phyloP scores from a whole-genome alignment of 2,113 vertebrate genomes.

The Anolis carolinensis region DNA sequence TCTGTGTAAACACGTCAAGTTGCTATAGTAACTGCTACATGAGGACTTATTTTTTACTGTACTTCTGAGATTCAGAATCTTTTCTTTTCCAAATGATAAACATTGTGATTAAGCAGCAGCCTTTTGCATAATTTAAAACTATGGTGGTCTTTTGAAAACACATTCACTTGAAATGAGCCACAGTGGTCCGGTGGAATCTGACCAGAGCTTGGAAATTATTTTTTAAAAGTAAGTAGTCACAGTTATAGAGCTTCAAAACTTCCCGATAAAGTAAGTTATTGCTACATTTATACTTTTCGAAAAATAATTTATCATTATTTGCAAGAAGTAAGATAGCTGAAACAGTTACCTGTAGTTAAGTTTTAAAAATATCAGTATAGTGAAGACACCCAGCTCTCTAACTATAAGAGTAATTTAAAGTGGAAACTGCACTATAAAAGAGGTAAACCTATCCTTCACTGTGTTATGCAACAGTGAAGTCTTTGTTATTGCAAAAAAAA shows the following conservation, averaged over 20 bases:
- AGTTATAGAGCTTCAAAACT: neutral
- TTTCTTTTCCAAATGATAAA: slow-evolving; percentile 32
- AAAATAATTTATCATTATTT: neutral
- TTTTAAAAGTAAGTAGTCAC: neutral
- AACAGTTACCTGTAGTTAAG: too few relatives aligned
- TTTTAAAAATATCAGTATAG: too few relatives aligned
- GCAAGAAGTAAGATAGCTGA: too few relatives aligned
- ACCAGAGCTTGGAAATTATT: neutral
- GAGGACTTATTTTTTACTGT: slow-evolving; percentile 55
- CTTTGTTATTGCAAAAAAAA: too few relatives aligned
- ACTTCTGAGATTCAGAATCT: slow-evolving; percentile 46
- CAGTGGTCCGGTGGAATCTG: neutral
- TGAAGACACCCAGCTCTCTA: too few relatives aligned
- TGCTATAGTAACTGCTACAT: slow-evolving; percentile 61
- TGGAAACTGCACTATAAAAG: too few relatives aligned
- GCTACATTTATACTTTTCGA: neutral
- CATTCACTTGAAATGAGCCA: neutral
- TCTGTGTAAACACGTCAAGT: slow-evolving; percentile 59
- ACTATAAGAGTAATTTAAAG: too few relatives aligned
- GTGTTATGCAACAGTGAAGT: too few relatives aligned
- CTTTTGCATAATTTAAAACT: slow-evolving; percentile 43
- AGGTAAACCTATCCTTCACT: too few relatives aligned
- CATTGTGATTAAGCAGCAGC: slow-evolving; percentile 20
- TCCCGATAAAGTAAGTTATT: neutral
- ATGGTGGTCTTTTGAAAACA: slow-evolving; percentile 16